These are phyloP conservation scores for Trichonephila inaurata DNA, from an alignment of 1,140 invertebrate genomes.

Conservation along the genomic window DNA sequence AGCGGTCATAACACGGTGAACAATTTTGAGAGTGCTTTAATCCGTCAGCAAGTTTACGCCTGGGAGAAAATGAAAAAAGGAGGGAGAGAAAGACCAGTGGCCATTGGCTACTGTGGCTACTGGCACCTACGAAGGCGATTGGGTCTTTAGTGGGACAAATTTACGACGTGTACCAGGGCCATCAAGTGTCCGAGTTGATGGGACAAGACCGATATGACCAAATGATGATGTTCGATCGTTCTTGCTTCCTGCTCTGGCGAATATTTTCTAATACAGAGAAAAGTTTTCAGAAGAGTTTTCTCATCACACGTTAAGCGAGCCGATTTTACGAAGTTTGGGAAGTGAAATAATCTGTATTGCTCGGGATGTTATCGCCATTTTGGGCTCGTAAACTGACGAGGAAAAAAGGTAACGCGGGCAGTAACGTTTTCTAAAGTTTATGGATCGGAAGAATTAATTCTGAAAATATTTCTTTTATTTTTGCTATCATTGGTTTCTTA, in stretches of 20 bases:
- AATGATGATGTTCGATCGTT: slow-evolving; percentile 55
- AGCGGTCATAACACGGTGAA: slow-evolving; percentile 49
- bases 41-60: slow-evolving; percentile 52
- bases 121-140: slow-evolving; percentile 27
- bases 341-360: slow-evolving; percentile 1
- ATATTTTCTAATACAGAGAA: slow-evolving; percentile 16
- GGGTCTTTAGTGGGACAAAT: slow-evolving; percentile 57
- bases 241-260: not conserved
- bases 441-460: not conserved
- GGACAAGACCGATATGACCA: slow-evolving; percentile 51
- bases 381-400: not conserved
- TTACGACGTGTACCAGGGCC: slow-evolving; percentile 55
- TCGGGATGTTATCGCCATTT: not conserved
- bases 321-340: slow-evolving; percentile 27
- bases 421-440: not conserved
- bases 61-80: not conserved
- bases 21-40: slow-evolving; percentile 67
- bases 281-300: not conserved
- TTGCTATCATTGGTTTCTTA: not conserved
- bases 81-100: not conserved
- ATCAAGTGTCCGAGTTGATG: slow-evolving; percentile 51
- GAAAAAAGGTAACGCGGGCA: not conserved
- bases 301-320: not conserved
- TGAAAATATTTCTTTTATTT: not conserved
- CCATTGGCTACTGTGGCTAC: slow-evolving; percentile 29